A percentile compares a stretch with the other conserved stretches of the same genome.
These are phyloP conservation scores for Teleiodes luculella DNA, from an alignment of 2,888 invertebrate genomes.

Conservation along the genomic window DNA sequence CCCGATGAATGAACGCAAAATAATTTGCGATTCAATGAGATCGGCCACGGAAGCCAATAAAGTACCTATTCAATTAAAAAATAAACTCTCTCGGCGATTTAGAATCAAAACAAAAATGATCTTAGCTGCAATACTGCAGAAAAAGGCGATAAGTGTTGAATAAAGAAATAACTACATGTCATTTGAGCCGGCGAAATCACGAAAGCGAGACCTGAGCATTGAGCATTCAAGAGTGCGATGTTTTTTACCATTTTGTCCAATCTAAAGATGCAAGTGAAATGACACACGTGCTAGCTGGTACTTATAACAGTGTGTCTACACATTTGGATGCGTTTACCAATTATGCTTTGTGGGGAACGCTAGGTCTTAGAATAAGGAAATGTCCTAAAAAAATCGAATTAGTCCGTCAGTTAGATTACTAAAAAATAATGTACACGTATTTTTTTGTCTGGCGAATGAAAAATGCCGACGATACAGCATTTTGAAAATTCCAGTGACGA, in stretches of 20 bases:
- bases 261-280: neutral
- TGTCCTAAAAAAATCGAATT: too few species aligned
- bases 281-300: neutral
- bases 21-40: neutral
- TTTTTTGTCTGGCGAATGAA: too few species aligned
- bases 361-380: too few species aligned
- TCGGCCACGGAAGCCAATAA: neutral
- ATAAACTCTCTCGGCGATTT: neutral
- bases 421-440: too few species aligned
- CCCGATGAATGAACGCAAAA: neutral
- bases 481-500: too few species aligned
- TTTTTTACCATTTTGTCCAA: neutral
- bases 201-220: conserved; percentile 8
- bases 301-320: too few species aligned
- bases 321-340: too few species aligned
- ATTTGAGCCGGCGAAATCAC: conserved; percentile 1
- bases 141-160: conserved; percentile 5
- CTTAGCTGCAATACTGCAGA: neutral
- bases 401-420: too few species aligned
- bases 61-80: neutral
- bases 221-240: conserved; percentile 1
- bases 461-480: too few species aligned
- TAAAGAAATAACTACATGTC: conserved; percentile 7
- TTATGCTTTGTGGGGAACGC: too few species aligned
- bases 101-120: neutral